phyloP scores from a whole-genome alignment of 2,113 vertebrate genomes.

The Nanorana parkeri region DNA sequence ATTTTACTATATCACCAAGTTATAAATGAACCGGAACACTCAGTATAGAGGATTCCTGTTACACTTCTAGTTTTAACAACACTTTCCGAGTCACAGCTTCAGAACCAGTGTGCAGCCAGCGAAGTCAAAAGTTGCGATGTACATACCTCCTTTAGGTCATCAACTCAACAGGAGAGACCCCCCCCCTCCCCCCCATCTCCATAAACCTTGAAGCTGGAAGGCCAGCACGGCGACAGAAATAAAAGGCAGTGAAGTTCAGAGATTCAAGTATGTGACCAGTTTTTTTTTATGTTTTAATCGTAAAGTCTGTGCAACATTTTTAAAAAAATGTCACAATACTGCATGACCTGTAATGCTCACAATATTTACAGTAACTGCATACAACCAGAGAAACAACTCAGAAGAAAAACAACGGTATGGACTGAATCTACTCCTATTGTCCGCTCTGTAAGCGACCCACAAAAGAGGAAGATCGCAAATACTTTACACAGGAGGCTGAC shows the following conservation, averaged over 20 bases:
- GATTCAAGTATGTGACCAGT: conserved; percentile 91
- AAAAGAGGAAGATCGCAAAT: conserved; percentile 82
- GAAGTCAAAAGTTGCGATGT: too few relatives aligned
- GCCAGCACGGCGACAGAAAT: conserved; percentile 61
- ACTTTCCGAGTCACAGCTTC: too few relatives aligned
- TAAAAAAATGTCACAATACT: conserved; percentile 89
- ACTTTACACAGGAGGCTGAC: conserved; percentile 80
- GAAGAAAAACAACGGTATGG: conserved; percentile 68
- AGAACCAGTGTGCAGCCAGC: too few relatives aligned
- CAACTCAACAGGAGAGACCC: too few relatives aligned
- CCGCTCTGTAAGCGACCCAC: conserved; percentile 75
- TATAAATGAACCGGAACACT: too few relatives aligned
- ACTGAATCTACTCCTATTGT: conserved; percentile 80
- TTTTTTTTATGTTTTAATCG: conserved; percentile 81
- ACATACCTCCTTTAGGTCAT: too few relatives aligned
- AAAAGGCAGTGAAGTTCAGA: conserved; percentile 77
- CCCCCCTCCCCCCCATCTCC: too few relatives aligned
- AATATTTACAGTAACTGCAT: conserved; percentile 94
- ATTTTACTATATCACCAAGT: too few relatives aligned
- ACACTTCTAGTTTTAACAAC: too few relatives aligned
- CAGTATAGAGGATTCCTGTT: too few relatives aligned
- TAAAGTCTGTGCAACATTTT: conserved; percentile 95
- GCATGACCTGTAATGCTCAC: conserved; percentile 94
- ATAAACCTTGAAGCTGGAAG: too few relatives aligned
- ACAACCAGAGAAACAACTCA: conserved; percentile 80